A percentile compares a stretch with the other conserved stretches of the same genome.
Conservation (phyloP, 1,140 invertebrate genomes). For the Sinella curviseta region DNA sequence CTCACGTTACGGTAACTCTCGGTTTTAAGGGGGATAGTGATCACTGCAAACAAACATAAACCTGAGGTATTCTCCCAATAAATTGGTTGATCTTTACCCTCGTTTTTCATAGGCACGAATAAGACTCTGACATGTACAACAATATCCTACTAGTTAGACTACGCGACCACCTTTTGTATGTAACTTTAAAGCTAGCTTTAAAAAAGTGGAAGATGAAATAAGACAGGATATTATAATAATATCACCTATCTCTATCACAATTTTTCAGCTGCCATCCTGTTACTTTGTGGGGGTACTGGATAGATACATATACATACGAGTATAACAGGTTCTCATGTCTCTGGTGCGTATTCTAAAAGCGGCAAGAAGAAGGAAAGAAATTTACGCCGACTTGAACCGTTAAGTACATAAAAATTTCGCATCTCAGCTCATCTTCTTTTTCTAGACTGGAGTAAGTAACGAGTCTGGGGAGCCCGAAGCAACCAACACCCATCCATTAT, state of each 20-base stretch:
- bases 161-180: too few species aligned
- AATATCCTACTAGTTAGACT: too few species aligned
- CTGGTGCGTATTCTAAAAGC: background rate
- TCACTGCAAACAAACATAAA: too few species aligned
- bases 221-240: background rate
- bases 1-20: too few species aligned
- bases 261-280: too few species aligned
- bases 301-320: background rate
- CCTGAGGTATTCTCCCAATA: too few species aligned
- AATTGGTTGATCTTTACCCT: too few species aligned
- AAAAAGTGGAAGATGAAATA: background rate
- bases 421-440: background rate
- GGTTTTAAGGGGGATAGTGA: too few species aligned
- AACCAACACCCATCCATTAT: background rate
- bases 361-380: background rate
- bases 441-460: background rate
- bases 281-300: background rate
- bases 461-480: background rate
- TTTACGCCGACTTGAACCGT: conserved; percentile 3
- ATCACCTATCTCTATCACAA: background rate
- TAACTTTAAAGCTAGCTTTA: too few species aligned
- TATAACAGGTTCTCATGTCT: background rate
- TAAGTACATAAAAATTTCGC: background rate
- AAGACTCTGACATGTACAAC: too few species aligned
- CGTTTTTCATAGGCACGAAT: too few species aligned